These are phyloP conservation scores for Metallyticus violacea DNA, from an alignment of 2,888 invertebrate genomes.

Conservation along the genomic window DNA sequence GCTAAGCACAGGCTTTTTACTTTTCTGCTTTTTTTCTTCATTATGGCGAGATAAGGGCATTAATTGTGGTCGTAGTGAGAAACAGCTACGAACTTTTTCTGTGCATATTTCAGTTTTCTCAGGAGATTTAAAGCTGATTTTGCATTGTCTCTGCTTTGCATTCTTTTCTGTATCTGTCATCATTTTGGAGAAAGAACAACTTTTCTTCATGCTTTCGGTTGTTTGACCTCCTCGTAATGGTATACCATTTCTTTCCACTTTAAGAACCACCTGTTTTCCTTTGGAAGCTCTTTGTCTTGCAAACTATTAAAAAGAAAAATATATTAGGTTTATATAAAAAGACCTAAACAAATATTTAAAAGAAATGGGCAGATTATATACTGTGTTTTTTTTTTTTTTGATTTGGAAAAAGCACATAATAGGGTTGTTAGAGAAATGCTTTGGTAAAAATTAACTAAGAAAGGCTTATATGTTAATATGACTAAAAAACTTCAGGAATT, in stretches of 20 bases:
- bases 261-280: conserved; percentile 44
- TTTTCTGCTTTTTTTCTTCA: conserved; percentile 7
- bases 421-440: no score
- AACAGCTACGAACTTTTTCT: background rate
- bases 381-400: no score
- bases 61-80: background rate
- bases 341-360: no score
- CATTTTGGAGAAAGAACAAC: background rate
- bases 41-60: background rate
- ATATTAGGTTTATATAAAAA: no score
- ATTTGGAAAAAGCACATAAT: no score
- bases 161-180: background rate
- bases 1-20: background rate
- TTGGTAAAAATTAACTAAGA: no score
- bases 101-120: background rate
- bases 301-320: conserved; percentile 26
- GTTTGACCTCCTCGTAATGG: background rate
- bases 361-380: no score
- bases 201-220: background rate
- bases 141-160: background rate
- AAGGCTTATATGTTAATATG: no score
- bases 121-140: background rate
- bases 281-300: conserved; percentile 40
- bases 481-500: no score
- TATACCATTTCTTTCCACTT: conserved; percentile 38